phyloP scores from a whole-genome alignment of 2,797 vertebrate species.

The Odontamblyopus rebecca region DNA sequence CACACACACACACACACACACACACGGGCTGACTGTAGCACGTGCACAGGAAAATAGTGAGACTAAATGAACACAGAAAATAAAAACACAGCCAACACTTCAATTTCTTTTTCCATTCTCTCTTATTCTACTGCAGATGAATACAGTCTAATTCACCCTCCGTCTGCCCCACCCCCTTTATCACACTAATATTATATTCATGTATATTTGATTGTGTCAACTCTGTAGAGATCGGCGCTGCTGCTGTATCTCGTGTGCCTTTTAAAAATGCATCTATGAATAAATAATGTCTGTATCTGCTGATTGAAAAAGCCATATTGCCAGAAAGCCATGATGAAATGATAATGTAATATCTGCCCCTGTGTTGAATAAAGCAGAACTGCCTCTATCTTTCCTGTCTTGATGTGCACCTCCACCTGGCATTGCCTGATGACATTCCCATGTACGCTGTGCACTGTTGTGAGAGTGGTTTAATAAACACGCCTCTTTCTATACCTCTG shows the following conservation, averaged over 20 bases:
- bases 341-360: slow-evolving; percentile 74
- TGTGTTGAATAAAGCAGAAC: slow-evolving; percentile 70
- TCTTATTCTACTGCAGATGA: slow-evolving; percentile 38
- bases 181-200: slow-evolving; percentile 62
- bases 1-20: slow-evolving; percentile 29
- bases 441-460: slow-evolving; percentile 54
- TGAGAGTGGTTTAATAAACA: slow-evolving; percentile 69
- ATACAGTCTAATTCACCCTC: slow-evolving; percentile 52
- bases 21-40: slow-evolving; percentile 28
- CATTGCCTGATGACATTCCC: slow-evolving; percentile 45
- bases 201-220: slow-evolving; percentile 71
- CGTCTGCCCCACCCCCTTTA: background rate
- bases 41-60: slow-evolving; percentile 32
- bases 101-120: slow-evolving; percentile 1
- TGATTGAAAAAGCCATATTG: slow-evolving; percentile 78
- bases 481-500: slow-evolving; percentile 49
- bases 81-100: slow-evolving; percentile 10
- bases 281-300: slow-evolving; percentile 72
- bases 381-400: slow-evolving; percentile 7
- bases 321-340: slow-evolving; percentile 79
- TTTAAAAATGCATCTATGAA: slow-evolving; percentile 75
- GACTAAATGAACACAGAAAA: slow-evolving; percentile 23
- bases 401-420: slow-evolving; percentile 38
- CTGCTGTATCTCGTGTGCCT: slow-evolving; percentile 72
- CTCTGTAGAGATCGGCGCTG: slow-evolving; percentile 64